Evolutionary conservation across 2,113 vertebrate genomes (phyloP).

Genomic region (Cyanocitta stelleri): DNA sequence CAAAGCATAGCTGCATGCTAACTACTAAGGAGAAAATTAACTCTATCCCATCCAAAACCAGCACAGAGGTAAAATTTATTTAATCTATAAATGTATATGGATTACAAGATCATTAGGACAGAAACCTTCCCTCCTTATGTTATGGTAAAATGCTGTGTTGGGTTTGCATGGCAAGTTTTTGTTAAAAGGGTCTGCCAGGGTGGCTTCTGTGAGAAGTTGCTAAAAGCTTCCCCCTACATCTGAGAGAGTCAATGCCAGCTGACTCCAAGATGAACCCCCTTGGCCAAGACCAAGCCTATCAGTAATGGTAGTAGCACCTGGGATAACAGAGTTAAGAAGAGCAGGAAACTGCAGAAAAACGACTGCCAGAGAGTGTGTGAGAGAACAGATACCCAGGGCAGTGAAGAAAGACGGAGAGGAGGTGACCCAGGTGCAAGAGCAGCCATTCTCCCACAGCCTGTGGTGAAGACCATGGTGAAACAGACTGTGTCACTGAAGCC

Average conservation of each 20-base stretch:
- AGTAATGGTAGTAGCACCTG: neutral
- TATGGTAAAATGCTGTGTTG: neutral
- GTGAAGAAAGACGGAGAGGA: neutral
- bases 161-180: neutral
- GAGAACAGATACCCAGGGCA: neutral
- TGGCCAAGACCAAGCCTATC: neutral
- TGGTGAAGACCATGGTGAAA: neutral
- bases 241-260: neutral
- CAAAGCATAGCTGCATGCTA: neutral
- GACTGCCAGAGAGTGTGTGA: neutral
- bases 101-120: neutral
- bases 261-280: too few species aligned
- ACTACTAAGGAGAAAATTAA: neutral
- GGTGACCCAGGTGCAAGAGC: accelerated
- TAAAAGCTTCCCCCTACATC: neutral
- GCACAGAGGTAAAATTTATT: neutral
- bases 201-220: neutral
- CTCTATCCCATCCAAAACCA: neutral
- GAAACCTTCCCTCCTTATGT: neutral
- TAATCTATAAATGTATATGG: neutral
- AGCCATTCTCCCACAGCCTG: accelerated
- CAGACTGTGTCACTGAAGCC: neutral
- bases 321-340: accelerated
- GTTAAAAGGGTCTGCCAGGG: neutral
- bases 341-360: neutral